These are phyloP conservation scores for Bos javanicus DNA, from an alignment of 2,113 vertebrate species.

Conservation along the genomic window DNA sequence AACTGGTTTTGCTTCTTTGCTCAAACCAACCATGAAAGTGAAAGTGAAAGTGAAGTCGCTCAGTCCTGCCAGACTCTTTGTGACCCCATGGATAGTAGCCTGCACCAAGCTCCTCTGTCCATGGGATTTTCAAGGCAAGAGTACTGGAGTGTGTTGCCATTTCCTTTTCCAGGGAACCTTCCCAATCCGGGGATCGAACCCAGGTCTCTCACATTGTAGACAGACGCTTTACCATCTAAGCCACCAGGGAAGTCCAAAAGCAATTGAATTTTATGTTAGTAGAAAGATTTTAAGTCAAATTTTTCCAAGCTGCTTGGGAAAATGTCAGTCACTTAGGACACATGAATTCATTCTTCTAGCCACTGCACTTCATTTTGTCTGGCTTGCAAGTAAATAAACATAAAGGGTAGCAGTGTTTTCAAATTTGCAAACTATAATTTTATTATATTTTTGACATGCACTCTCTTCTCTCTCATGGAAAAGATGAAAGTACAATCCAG, in stretches of 20 bases:
- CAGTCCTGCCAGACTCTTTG: no score
- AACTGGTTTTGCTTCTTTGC: not conserved
- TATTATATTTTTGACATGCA: not conserved
- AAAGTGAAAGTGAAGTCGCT: no score
- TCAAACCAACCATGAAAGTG: not conserved
- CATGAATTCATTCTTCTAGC: not conserved
- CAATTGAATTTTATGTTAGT: not conserved
- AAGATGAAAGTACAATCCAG: not conserved
- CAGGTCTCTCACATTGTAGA: no score
- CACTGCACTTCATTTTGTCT: not conserved
- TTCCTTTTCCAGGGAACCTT: no score
- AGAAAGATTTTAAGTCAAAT: not conserved
- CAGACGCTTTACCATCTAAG: no score
- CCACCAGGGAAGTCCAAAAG: no score
- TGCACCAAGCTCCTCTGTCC: no score
- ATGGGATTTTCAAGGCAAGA: no score
- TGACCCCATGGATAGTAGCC: no score
- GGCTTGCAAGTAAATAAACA: not conserved
- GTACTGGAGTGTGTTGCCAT: no score
- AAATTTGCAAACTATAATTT: not conserved
- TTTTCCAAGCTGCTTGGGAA: not conserved
- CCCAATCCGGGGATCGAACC: no score
- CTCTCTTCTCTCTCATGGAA: not conserved
- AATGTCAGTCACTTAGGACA: not conserved
- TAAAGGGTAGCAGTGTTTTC: not conserved